phyloP scores from a whole-genome alignment of 2,113 vertebrate species.

The Ictalurus furcatus region DNA sequence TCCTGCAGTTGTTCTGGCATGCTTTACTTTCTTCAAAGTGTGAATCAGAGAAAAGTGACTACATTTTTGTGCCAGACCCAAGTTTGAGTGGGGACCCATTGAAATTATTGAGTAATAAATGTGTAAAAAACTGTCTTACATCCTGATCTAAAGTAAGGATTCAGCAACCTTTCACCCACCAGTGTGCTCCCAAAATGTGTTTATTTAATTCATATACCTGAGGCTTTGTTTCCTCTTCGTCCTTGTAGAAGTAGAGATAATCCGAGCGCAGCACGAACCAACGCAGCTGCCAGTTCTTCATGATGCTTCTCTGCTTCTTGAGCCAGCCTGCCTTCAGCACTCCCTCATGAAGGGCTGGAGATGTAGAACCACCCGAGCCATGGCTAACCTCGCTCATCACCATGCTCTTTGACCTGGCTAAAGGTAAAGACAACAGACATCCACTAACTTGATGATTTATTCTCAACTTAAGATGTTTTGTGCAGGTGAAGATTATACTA shows the following conservation, averaged over 20 bases:
- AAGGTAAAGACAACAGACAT: slow-evolving; percentile 75
- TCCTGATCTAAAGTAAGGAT: background rate
- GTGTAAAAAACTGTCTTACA: background rate
- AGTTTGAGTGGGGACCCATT: background rate
- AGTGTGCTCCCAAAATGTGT: too few relatives aligned
- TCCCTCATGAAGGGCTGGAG: slow-evolving; percentile 77
- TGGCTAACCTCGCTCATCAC: slow-evolving; percentile 86
- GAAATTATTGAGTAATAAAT: background rate
- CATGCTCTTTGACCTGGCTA: slow-evolving; percentile 92
- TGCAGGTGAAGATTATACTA: background rate
- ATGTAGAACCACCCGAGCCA: slow-evolving; percentile 69
- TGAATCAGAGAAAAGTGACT: background rate
- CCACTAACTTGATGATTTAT: background rate
- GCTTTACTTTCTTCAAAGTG: background rate
- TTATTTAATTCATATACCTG: slow-evolving; percentile 73
- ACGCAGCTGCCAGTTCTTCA: slow-evolving; percentile 94
- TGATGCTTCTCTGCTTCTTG: slow-evolving; percentile 89
- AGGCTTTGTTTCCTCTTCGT: slow-evolving; percentile 90
- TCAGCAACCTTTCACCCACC: background rate
- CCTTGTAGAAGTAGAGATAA: slow-evolving; percentile 91
- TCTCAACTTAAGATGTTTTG: background rate
- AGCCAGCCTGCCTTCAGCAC: slow-evolving; percentile 89
- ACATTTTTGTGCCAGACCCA: background rate
- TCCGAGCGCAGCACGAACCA: slow-evolving; percentile 90
- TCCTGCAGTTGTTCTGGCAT: background rate